Evolutionary conservation across 2,888 invertebrate species (phyloP), one percentile per base, ranked within the genome.

Genomic region (Heliothis peltigera): DNA sequence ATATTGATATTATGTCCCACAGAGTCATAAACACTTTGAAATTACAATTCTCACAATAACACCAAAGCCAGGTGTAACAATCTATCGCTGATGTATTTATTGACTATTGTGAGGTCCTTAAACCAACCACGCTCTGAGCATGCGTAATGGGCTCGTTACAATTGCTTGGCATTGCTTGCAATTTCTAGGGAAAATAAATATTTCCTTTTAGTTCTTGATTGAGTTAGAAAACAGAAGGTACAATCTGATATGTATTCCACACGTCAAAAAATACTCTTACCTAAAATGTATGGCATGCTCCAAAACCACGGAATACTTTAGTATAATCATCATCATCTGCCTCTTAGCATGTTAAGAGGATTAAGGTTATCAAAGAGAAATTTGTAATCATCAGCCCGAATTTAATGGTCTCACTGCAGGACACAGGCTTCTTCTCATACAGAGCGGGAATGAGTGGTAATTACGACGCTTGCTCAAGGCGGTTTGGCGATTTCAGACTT

Each of bases 41-140:
- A 75, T 58, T 53, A 6, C 42, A 32, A 48, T 66, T 66, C 22
- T 12, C 22, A 53, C 48, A 44, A 68, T 67, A 43, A 47, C 7
- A 15, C 25, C 57, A 43, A 17, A 43, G 39, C 15, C 57, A 62
- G 43, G 47, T 54, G 48, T 39, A 19, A 18, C 42, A 69, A 57
- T 54, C 55, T 49, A 48, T 60, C 25, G 18, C 46, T 19, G 55
- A 56, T 18, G n/a, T 56, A 12, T 70, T 57, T 62, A 62, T 58
- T 54, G 51, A 12, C 54, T 25, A 55, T 51, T 51, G 70, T 55
- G 18, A 55, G 22, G 57, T 12, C 42, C 58, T 51, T 54, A 47
- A 47, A 54, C 57, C 46, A 42, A 46, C 28, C 46, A 70, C 39
- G 58, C 19, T 58, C 51, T 35, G 35, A 2, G 63, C 35, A 64